Conservation (phyloP, 2,797 vertebrate genomes). For the Neosalanx taihuensis region DNA sequence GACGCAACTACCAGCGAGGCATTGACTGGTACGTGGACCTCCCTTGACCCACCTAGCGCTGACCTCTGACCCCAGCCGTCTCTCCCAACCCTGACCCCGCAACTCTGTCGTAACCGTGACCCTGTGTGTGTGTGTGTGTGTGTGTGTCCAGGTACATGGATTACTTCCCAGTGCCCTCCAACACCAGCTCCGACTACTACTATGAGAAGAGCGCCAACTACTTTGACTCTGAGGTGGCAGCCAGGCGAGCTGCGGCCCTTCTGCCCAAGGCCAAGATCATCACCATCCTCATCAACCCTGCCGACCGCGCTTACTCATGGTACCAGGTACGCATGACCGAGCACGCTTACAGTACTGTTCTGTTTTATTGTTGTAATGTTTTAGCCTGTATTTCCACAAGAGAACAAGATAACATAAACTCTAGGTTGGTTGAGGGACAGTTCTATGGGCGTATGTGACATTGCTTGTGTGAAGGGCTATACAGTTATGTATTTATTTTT, state of each 20-base stretch:
- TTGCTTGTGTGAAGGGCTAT: too few species aligned
- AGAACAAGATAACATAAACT: too few species aligned
- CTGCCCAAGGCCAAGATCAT: slow-evolving; percentile 95
- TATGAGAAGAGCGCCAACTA: slow-evolving; percentile 99
- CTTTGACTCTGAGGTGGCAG: slow-evolving; percentile 94
- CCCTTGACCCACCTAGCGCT: background rate
- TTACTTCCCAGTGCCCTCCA: slow-evolving; percentile 96
- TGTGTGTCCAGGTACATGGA: slow-evolving; percentile 90
- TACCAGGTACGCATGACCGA: background rate
- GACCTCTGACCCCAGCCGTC: background rate
- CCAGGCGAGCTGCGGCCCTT: slow-evolving; percentile 85
- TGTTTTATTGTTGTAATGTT: too few species aligned
- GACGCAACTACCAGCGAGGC: slow-evolving; percentile 98
- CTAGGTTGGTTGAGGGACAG: too few species aligned
- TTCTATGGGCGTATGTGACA: too few species aligned
- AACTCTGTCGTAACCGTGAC: background rate
- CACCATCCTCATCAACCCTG: slow-evolving; percentile 97
- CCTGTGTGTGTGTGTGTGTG: too few species aligned
- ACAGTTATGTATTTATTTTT: too few species aligned
- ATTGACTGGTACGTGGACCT: slow-evolving; percentile 86
- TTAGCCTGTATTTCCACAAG: too few species aligned
- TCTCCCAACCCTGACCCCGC: background rate
- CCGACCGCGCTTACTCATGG: slow-evolving; percentile 98
- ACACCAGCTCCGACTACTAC: slow-evolving; percentile 98
- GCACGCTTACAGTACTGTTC: too few species aligned